A percentile compares a stretch with the other conserved stretches of the same genome.
phyloP scores from a whole-genome alignment of 2,797 vertebrate species.

The Jordanella pulchra region DNA sequence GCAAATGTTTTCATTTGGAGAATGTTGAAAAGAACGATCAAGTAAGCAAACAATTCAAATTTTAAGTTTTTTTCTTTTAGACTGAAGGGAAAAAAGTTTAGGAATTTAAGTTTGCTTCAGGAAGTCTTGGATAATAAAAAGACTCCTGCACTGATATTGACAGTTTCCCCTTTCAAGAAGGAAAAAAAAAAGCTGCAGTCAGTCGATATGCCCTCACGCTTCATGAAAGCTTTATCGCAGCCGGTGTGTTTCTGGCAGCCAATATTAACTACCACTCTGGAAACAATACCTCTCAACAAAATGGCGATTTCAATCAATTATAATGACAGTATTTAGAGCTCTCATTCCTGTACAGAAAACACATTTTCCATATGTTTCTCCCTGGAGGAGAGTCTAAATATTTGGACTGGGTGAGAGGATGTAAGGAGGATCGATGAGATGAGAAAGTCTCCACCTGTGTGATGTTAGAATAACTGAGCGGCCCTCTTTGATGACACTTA shows the following conservation, averaged over 20 bases:
- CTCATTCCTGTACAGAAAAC: conserved; percentile 1
- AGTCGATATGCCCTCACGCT: conserved; percentile 60
- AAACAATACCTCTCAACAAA: conserved; percentile 52
- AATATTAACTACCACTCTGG: conserved; percentile 40
- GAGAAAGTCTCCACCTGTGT: conserved; percentile 83
- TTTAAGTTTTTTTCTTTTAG: not conserved
- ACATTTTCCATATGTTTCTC: conserved; percentile 8
- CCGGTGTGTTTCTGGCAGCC: conserved; percentile 43
- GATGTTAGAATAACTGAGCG: conserved; percentile 96
- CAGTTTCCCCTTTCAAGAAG: conserved; percentile 48
- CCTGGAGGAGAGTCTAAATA: conserved; percentile 17
- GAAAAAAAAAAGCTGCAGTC: conserved; percentile 27
- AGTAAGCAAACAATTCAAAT: conserved; percentile 33
- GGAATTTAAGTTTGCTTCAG: conserved; percentile 47
- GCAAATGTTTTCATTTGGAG: conserved; percentile 26
- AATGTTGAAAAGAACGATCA: conserved; percentile 34
- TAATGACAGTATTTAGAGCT: conserved; percentile 36
- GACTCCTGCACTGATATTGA: conserved; percentile 58
- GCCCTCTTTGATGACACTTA: conserved; percentile 94
- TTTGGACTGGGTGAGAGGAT: conserved; percentile 18
- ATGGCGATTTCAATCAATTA: conserved; percentile 43
- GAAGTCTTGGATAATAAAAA: conserved; percentile 60
- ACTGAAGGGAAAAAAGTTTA: conserved; percentile 27
- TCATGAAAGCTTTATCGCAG: conserved; percentile 62
- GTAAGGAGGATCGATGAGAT: conserved; percentile 3